These are phyloP conservation scores for Alloplasta piceator DNA, from an alignment of 2,888 invertebrate species.

Conservation along the genomic window DNA sequence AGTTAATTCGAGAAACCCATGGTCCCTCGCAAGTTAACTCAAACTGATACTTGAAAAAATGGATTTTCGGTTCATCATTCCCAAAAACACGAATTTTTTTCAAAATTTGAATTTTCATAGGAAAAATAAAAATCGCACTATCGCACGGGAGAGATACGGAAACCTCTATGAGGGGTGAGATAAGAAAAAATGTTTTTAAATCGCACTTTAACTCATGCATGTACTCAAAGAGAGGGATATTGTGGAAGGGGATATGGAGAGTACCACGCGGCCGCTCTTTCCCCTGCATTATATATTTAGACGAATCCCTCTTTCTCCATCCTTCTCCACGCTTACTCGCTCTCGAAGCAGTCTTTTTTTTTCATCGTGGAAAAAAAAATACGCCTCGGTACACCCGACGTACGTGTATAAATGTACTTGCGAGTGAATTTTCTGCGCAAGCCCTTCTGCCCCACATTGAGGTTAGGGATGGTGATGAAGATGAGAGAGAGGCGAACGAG, in stretches of 20 bases:
- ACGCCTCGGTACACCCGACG: slow-evolving; percentile 31
- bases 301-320: slow-evolving; percentile 45
- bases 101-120: too few species aligned
- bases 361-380: slow-evolving; percentile 41
- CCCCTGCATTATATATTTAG: slow-evolving; percentile 64
- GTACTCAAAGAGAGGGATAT: slow-evolving; percentile 11
- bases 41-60: too few species aligned
- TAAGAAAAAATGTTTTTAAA: too few species aligned
- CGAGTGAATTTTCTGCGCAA: slow-evolving; percentile 67
- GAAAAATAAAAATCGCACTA: too few species aligned
- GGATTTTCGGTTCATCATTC: too few species aligned
- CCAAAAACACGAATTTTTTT: too few species aligned
- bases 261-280: slow-evolving; percentile 55
- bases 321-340: slow-evolving; percentile 27
- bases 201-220: too few species aligned
- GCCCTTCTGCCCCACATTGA: slow-evolving; percentile 66
- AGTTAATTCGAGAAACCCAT: too few species aligned
- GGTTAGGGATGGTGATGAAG: slow-evolving; percentile 15
- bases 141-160: too few species aligned
- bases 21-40: too few species aligned
- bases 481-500: slow-evolving; percentile 19
- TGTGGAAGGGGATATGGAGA: slow-evolving; percentile 37
- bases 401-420: neutral
- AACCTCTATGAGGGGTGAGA: too few species aligned
- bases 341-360: slow-evolving; percentile 48